Evolutionary conservation across 2,113 vertebrate genomes (phyloP), one percentile per base, ranked within the genome.

Genomic region (Cyanoramphus novaezelandiae): DNA sequence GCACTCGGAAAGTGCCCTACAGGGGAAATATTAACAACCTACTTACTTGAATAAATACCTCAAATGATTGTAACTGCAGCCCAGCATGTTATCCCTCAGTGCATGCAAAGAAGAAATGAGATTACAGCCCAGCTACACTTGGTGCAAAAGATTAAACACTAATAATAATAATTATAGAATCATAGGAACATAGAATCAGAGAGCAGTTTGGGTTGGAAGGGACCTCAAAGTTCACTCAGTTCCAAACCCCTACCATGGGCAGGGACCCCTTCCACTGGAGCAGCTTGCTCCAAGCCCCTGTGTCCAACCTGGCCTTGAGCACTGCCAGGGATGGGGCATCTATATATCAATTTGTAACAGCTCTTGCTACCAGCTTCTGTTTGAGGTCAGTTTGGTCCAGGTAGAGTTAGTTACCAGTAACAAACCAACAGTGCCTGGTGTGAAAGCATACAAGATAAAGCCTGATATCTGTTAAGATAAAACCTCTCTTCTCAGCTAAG

Each of bases 81-180:
- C 57, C 27, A 78, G 72, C 31, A 19, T 0, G 1, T 35, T 53
- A 37, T n/a, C 55, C 33, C 37, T 67, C 8, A 0, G 28, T 17
- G 53, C 41, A 33, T 0, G 1, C 39, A 0, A 23, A 4, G 25
- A 16, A 35, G 59, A 68, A 55, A 50, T 10, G 27, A 82, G 77
- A 65, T 62, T 47, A 77, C 0, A 0, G 79, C 33, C 31, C 33
- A 41, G 2, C 53, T 37, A 16, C 1, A 0, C 63, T 13, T 49
- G 55, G 29, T n/a, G 62, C 10, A 28, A 7, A 13, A 47, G 44
- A 43, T 24, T 28, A 33, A 31, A 37, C 55, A 57, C 33, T n/a
- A 59, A 59, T n/a, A 33, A 33, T 17, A 16, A 74, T 13, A 29
- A 44, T 59, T 59, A 23, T 15, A 59, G 33, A 59, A 59, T 59